Conservation (phyloP, 2,113 vertebrate genomes). For the Sula dactylatra region DNA sequence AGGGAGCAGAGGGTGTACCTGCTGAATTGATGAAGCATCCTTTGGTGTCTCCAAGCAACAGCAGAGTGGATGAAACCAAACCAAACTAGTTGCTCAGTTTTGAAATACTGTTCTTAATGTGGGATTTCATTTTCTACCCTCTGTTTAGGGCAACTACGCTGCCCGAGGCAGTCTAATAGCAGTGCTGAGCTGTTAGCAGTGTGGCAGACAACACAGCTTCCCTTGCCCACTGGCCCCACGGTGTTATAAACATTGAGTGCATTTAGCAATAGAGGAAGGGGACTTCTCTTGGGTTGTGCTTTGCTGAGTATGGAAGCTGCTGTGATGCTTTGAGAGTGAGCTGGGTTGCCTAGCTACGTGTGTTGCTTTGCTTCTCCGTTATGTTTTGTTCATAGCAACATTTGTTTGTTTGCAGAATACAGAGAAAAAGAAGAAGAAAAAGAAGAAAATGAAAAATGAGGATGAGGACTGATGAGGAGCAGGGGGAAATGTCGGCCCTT, state of each 20-base stretch:
- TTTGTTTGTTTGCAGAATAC: conserved; percentile 73
- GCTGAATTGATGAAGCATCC: background rate
- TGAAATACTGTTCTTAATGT: background rate
- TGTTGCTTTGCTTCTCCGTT: background rate
- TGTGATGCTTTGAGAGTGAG: background rate
- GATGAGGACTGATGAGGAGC: conserved; percentile 43
- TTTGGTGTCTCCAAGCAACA: background rate
- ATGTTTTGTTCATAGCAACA: background rate
- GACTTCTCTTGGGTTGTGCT: background rate
- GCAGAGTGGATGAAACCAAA: background rate
- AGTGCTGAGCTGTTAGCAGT: background rate
- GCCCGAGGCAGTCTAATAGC: background rate
- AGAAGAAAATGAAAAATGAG: conserved; percentile 74
- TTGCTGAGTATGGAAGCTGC: background rate
- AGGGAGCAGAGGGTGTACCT: background rate
- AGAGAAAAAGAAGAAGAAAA: conserved; percentile 90
- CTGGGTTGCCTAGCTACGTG: background rate
- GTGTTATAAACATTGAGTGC: background rate
- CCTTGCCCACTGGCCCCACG: background rate
- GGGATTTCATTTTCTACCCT: background rate
- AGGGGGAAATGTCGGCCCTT: background rate
- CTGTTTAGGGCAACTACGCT: background rate
- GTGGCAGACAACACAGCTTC: background rate
- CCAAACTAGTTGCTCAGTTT: background rate
- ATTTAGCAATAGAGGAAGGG: background rate